Conservation (phyloP, 1,140 invertebrate genomes). For the Lepidurus apus region DNA sequence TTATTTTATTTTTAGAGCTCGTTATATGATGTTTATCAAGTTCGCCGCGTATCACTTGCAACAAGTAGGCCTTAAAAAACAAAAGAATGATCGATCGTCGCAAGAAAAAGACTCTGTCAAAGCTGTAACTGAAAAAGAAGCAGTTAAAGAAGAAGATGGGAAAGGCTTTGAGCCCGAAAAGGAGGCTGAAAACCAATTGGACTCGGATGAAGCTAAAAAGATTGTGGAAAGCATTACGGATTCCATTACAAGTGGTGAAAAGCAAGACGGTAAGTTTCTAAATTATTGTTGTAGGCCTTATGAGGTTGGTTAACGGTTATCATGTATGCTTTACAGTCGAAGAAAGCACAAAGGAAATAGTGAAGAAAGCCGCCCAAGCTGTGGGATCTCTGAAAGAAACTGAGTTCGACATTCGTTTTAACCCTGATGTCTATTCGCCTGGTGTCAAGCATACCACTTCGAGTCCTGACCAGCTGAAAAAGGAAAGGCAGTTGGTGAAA, state of each 20-base stretch:
- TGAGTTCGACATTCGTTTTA: constrained; percentile 95
- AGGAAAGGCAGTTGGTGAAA: constrained; percentile 81
- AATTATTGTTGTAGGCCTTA: neutral
- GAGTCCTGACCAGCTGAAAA: constrained; percentile 55
- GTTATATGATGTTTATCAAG: constrained; percentile 94
- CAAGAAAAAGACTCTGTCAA: constrained; percentile 33
- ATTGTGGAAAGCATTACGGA: constrained; percentile 84
- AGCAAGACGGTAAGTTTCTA: constrained; percentile 59
- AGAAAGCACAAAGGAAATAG: constrained; percentile 57
- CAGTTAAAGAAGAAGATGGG: constrained; percentile 26
- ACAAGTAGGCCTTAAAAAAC: constrained; percentile 65
- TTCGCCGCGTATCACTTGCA: constrained; percentile 91
- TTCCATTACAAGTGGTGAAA: constrained; percentile 68
- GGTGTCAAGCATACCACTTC: constrained; percentile 78
- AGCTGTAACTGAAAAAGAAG: constrained; percentile 29
- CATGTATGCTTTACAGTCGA: constrained; percentile 15
- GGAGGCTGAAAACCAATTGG: constrained; percentile 39
- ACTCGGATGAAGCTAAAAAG: constrained; percentile 80
- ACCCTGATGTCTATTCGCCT: constrained; percentile 94
- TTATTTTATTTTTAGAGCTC: constrained; percentile 44
- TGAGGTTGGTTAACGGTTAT: neutral
- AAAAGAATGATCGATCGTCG: constrained; percentile 40
- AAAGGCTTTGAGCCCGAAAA: constrained; percentile 35
- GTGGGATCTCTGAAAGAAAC: constrained; percentile 89
- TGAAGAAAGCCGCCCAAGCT: constrained; percentile 76